Conservation (phyloP, 2,888 invertebrate species). For the Dryobotodes eremita region DNA sequence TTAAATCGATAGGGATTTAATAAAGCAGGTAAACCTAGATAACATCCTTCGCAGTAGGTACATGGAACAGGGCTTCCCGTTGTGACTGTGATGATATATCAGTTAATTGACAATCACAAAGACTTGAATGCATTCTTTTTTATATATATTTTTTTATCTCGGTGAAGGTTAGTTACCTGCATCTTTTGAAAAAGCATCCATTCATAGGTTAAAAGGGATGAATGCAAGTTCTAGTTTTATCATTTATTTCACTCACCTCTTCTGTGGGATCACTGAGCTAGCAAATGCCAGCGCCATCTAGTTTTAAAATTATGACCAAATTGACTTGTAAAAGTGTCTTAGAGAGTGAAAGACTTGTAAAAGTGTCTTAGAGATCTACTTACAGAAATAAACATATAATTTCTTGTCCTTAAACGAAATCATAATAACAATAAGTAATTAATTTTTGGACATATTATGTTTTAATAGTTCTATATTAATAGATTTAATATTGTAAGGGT, state of each 20-base stretch:
- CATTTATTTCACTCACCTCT: no score
- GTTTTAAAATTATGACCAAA: neutral
- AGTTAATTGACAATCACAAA: neutral
- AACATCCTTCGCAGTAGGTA: neutral
- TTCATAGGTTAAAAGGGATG: neutral
- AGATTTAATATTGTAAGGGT: conserved; percentile 1
- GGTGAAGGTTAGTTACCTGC: neutral
- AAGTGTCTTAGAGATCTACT: neutral
- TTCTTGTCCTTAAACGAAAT: neutral
- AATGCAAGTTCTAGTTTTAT: neutral
- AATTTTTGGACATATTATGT: neutral
- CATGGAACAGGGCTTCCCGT: neutral
- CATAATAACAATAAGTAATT: conserved; percentile 4
- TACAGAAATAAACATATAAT: neutral
- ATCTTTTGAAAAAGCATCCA: neutral
- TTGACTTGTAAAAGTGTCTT: neutral
- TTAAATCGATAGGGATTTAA: neutral
- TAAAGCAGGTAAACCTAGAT: neutral
- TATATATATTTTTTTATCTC: neutral
- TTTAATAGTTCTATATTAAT: conserved; percentile 1
- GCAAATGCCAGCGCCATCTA: neutral
- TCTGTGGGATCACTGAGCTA: neutral
- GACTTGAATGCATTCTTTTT: neutral
- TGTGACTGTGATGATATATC: neutral
- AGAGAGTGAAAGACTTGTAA: no score